A percentile compares a stretch with the other conserved stretches of the same genome.
Conservation (phyloP, 2,797 vertebrate genomes). For the Xenopus petersii region DNA sequence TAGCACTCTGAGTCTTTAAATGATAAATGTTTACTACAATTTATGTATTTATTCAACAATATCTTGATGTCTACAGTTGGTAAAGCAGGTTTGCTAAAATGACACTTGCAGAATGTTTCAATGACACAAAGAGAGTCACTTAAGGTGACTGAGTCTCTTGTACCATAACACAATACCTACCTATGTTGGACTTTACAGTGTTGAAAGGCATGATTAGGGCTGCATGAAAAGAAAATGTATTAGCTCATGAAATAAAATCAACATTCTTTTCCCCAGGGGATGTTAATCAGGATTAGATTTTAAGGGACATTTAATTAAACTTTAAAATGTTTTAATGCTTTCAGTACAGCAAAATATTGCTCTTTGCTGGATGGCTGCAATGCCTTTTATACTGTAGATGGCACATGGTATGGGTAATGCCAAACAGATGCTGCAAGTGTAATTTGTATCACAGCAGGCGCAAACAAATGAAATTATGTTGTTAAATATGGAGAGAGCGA, state of each 20-base stretch:
- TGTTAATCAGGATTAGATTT: constrained; percentile 39
- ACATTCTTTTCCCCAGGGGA: constrained; percentile 23
- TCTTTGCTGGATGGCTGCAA: background rate
- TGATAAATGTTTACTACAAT: background rate
- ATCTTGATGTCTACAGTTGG: background rate
- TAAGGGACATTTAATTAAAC: constrained; percentile 38
- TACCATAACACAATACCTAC: constrained; percentile 5
- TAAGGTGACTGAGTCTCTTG: constrained; percentile 9
- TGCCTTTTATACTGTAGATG: background rate
- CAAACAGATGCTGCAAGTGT: no score
- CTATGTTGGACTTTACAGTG: constrained; percentile 28
- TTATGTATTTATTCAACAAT: background rate
- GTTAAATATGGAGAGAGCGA: no score
- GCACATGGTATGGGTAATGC: no score
- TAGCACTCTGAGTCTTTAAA: no score
- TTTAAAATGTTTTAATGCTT: constrained; percentile 37
- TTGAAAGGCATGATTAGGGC: constrained; percentile 36
- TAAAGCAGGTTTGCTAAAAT: background rate
- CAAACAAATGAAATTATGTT: no score
- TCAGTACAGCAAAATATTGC: background rate
- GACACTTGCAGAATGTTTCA: background rate
- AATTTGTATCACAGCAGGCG: no score
- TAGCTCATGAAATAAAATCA: constrained; percentile 31
- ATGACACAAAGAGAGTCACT: constrained; percentile 8
- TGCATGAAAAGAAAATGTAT: constrained; percentile 40